A percentile compares a stretch with the other conserved stretches of the same genome.
These are phyloP conservation scores for Melanerpes formicivorus DNA, from an alignment of 2,113 vertebrate genomes.

Conservation along the genomic window DNA sequence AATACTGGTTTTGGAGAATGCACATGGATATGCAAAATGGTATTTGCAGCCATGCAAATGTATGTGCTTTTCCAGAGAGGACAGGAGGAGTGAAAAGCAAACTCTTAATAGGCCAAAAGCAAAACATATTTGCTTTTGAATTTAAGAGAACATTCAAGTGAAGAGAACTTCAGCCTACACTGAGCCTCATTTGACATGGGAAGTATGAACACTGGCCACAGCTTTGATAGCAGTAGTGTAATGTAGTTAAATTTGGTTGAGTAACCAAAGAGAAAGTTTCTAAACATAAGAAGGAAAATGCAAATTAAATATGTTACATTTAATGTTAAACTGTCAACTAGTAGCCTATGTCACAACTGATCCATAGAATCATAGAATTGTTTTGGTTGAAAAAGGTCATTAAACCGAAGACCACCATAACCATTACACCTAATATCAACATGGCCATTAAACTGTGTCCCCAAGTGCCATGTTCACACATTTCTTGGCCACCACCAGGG, in stretches of 20 bases:
- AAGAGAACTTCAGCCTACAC: neutral
- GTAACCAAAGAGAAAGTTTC: neutral
- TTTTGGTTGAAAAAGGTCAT: too few relatives aligned
- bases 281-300: neutral
- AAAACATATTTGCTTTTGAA: neutral
- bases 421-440: too few relatives aligned
- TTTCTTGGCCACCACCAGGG: too few relatives aligned
- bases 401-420: neutral
- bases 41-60: neutral
- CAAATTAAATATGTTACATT: neutral
- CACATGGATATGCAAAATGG: rapidly evolving
- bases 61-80: neutral
- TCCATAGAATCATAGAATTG: too few relatives aligned
- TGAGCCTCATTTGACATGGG: neutral
- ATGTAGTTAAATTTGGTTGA: neutral
- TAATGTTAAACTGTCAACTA: neutral
- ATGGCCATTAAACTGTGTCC: too few relatives aligned
- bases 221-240: neutral
- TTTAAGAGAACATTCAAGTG: neutral
- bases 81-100: neutral
- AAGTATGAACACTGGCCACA: neutral
- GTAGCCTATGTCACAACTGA: neutral
- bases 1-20: neutral
- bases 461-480: too few relatives aligned
- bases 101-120: neutral